Conservation (phyloP, 2,113 vertebrate species). For the Charadrius vociferus region DNA sequence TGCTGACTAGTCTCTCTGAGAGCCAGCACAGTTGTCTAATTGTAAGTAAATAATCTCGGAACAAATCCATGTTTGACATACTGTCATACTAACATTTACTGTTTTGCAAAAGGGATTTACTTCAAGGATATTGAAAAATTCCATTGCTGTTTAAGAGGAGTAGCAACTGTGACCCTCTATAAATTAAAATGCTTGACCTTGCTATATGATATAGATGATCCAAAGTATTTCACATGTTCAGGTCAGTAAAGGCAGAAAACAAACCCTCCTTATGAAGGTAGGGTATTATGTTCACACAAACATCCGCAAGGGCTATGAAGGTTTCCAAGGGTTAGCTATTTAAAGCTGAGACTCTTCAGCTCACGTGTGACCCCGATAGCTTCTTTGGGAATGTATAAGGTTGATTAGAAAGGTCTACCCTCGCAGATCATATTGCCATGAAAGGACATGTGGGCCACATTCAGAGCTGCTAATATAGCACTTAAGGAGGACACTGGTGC, state of each 20-base stretch:
- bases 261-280: not conserved
- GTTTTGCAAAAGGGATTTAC: constrained; percentile 72
- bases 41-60: constrained; percentile 76
- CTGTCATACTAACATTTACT: constrained; percentile 72
- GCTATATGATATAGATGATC: constrained; percentile 8
- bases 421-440: not conserved
- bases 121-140: constrained; percentile 80
- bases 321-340: not conserved
- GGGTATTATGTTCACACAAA: not conserved
- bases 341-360: not conserved
- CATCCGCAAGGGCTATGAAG: not conserved
- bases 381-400: not conserved
- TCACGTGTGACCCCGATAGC: not conserved
- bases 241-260: constrained; percentile 36
- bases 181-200: constrained; percentile 71
- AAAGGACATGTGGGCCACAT: not conserved
- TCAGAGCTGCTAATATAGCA: not conserved
- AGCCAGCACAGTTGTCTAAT: constrained; percentile 72
- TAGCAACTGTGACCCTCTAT: constrained; percentile 66
- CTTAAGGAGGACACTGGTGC: not conserved
- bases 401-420: not conserved
- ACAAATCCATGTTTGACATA: constrained; percentile 72
- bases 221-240: constrained; percentile 12
- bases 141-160: constrained; percentile 67
- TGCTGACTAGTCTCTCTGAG: constrained; percentile 65